Evolutionary conservation across 2,888 invertebrate genomes (phyloP), one percentile per base, ranked within the genome.

Genomic region (Steinernema carpocapsae): DNA sequence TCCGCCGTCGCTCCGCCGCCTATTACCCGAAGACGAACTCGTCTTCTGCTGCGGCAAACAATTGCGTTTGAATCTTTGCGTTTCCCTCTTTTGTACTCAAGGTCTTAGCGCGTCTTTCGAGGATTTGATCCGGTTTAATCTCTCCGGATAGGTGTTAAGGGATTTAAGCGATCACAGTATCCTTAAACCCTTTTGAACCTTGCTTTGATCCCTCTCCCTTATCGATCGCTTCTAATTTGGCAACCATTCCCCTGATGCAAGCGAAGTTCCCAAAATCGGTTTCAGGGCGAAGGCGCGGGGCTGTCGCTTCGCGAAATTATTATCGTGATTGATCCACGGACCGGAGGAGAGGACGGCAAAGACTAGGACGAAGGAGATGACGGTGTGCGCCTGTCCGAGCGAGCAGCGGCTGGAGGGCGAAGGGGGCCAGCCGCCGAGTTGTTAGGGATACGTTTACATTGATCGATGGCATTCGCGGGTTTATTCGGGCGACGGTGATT

Each of bases 401-500:
- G 10, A 43, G 43, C 43, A 14, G 43, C 43, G 43, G 43, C 43
- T 7, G 43, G 7, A 26, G 6, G 24, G 24, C 24, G 56, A 24
- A 24, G 56, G 26, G 6, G 51, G 51, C n/a, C 51, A 10, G 51
- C 6, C 56, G 56, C 6, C 22, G 56, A 2, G 56, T 22, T 12
- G 56, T 56, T 22, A 12, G 10, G 43, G 14, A 7, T 7, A 17
- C 56, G 24, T 56, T 56, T 56, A 56, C 56, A 56, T 56, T 56
- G 56, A 56, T 56, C 56, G 56, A 56, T 56, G 56, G 56, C 17
- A 26, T 56, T 10, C 24, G 56, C 51, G 51, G 51, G 12, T 56
- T 56, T 26, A 56, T 56, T 22, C 6, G 56, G 26, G n/a, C 26
- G 56, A 56, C 12, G 2, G 56, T 26, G 26, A 56, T 56, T 56